Percentiles rank a stretch among this genome's conserved stretches.
These are phyloP conservation scores for Falcunculus frontatus DNA, from an alignment of 2,113 vertebrate genomes.

Conservation along the genomic window DNA sequence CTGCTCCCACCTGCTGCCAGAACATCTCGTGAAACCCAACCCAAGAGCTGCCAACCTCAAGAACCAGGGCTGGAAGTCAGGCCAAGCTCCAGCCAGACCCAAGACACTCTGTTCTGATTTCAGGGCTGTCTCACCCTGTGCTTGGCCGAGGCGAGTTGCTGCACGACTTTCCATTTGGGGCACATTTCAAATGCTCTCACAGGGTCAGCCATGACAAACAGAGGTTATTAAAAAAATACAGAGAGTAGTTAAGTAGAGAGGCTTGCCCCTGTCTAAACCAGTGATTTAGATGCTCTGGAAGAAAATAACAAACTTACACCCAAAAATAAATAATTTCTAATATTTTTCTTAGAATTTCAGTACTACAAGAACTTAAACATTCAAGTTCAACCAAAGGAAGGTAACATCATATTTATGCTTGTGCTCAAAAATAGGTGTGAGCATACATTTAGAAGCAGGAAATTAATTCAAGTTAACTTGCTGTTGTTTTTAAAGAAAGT, in stretches of 20 bases:
- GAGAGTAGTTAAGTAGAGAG: background rate
- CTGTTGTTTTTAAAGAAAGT: background rate
- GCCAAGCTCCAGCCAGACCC: background rate
- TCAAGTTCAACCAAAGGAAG: background rate
- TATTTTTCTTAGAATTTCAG: background rate
- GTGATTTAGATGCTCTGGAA: background rate
- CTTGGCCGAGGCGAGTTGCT: fast-evolving
- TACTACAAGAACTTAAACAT: background rate
- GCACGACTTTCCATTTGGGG: background rate
- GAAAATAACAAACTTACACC: background rate
- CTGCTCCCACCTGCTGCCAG: background rate
- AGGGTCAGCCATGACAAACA: background rate
- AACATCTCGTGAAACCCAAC: background rate
- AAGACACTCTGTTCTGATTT: background rate
- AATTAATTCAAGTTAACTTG: background rate
- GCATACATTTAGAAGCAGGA: background rate
- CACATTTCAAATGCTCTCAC: background rate
- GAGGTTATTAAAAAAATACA: background rate
- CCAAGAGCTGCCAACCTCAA: background rate
- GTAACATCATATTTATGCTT: background rate
- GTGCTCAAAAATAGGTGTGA: background rate
- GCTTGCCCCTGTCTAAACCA: background rate
- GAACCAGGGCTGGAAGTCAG: background rate
- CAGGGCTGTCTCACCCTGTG: background rate
- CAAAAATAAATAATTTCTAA: background rate